Evolutionary conservation across 2,888 invertebrate species (phyloP).

Genomic region (Clusia tigrina): DNA sequence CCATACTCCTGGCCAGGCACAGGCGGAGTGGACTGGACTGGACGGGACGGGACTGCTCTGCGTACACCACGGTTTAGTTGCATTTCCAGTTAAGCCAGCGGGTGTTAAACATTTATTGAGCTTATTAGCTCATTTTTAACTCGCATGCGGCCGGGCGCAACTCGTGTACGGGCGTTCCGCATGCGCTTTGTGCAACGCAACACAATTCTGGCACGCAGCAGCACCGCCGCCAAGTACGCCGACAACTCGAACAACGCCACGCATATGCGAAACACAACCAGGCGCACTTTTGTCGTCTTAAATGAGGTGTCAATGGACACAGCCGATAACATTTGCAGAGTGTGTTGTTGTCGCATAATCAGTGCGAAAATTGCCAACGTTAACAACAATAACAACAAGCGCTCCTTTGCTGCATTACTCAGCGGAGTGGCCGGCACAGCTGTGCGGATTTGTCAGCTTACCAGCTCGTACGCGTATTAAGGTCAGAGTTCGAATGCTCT

Average conservation of each 20-base stretch:
- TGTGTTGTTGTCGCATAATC: not conserved
- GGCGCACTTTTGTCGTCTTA: conserved; percentile 45
- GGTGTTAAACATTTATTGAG: conserved; percentile 60
- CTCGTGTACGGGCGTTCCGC: not conserved
- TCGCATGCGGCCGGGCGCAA: conserved; percentile 17
- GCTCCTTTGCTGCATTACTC: conserved; percentile 4
- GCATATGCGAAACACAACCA: no score
- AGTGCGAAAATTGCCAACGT: conserved; percentile 1
- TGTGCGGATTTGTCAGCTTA: conserved; percentile 3
- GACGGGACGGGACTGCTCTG: not conserved
- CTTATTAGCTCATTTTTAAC: conserved; percentile 53
- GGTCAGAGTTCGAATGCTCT: conserved; percentile 56
- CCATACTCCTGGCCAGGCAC: no score
- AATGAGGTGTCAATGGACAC: conserved; percentile 64
- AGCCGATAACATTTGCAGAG: conserved; percentile 38
- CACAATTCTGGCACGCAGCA: no score
- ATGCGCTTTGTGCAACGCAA: not conserved
- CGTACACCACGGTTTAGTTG: not conserved
- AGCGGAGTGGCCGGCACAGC: conserved; percentile 5
- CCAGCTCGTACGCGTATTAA: conserved; percentile 44
- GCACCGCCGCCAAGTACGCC: no score
- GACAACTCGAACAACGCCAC: not conserved
- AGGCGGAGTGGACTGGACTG: not conserved
- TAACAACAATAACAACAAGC: not conserved
- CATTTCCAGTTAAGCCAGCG: conserved; percentile 43